Evolutionary conservation across 37 sponge, comb jelly and placozoan species (phyloP).

Genomic region (Chondrosia reniformis): DNA sequence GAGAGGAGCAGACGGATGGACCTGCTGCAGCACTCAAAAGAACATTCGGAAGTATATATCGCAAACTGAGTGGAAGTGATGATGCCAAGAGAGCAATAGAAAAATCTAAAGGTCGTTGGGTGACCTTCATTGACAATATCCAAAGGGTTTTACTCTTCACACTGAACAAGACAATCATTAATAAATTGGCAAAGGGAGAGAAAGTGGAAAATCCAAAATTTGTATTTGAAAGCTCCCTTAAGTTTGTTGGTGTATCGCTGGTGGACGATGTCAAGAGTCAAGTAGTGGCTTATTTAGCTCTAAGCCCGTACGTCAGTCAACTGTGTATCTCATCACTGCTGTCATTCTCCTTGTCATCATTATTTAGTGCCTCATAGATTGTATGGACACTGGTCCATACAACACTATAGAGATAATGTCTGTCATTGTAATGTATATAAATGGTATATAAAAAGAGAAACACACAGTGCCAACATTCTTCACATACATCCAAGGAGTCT

Average conservation of each 20-base stretch:
- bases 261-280: slow-evolving; percentile 62
- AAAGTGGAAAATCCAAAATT: slow-evolving; percentile 11
- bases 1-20: neutral
- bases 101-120: slow-evolving; percentile 48
- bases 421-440: too few species aligned
- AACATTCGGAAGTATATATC: neutral
- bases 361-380: too few species aligned
- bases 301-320: slow-evolving; percentile 47
- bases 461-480: too few species aligned
- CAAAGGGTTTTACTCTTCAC: slow-evolving; percentile 76
- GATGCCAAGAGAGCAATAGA: neutral
- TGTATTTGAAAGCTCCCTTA: slow-evolving; percentile 40
- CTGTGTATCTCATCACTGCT: too few species aligned
- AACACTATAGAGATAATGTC: too few species aligned
- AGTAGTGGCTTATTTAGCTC: slow-evolving; percentile 64
- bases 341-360: too few species aligned
- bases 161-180: neutral
- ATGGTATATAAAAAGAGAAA: too few species aligned
- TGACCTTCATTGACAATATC: slow-evolving; percentile 66
- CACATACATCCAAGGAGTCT: too few species aligned
- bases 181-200: slow-evolving; percentile 26
- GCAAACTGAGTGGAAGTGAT: neutral
- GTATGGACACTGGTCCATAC: too few species aligned
- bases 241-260: slow-evolving; percentile 55
- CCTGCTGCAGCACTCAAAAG: neutral